A percentile compares a stretch with the other conserved stretches of the same genome.
These are phyloP conservation scores for Tinea pellionella DNA, from an alignment of 2,888 invertebrate genomes.

Conservation along the genomic window DNA sequence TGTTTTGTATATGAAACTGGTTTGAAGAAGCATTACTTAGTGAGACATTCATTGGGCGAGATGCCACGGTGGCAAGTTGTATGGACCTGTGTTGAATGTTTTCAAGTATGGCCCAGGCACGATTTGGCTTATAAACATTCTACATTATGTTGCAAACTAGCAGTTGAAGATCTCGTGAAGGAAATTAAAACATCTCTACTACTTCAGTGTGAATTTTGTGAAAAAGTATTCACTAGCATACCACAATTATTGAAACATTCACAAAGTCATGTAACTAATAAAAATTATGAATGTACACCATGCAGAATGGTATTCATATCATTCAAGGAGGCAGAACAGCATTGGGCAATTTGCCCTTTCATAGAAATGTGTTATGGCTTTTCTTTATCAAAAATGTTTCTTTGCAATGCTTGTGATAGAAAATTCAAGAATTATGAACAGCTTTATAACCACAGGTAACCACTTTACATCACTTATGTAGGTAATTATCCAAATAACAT, in stretches of 20 bases:
- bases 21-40: conserved; percentile 46
- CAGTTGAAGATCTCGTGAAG: conserved; percentile 30
- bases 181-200: conserved; percentile 59
- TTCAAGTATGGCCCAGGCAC: conserved; percentile 58
- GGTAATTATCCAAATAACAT: neutral
- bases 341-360: conserved; percentile 55
- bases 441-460: conserved; percentile 56
- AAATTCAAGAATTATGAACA: conserved; percentile 61
- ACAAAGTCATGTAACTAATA: conserved; percentile 70
- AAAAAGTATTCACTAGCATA: conserved; percentile 58
- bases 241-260: conserved; percentile 51
- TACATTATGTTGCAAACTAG: conserved; percentile 40
- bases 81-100: conserved; percentile 61
- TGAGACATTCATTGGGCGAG: conserved; percentile 41
- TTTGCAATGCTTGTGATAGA: conserved; percentile 59
- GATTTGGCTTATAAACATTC: conserved; percentile 48
- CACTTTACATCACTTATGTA: conserved; percentile 12
- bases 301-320: conserved; percentile 45
- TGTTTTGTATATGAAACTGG: conserved; percentile 61
- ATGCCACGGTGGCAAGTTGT: conserved; percentile 54
- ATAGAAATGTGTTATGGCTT: conserved; percentile 46
- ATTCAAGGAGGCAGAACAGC: conserved; percentile 49
- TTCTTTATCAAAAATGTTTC: conserved; percentile 47
- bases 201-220: conserved; percentile 60
- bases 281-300: conserved; percentile 74